Percentiles rank a stretch among this genome's conserved stretches.
phyloP scores from a whole-genome alignment of 2,888 invertebrate genomes.

The Leptothorax acervorum region DNA sequence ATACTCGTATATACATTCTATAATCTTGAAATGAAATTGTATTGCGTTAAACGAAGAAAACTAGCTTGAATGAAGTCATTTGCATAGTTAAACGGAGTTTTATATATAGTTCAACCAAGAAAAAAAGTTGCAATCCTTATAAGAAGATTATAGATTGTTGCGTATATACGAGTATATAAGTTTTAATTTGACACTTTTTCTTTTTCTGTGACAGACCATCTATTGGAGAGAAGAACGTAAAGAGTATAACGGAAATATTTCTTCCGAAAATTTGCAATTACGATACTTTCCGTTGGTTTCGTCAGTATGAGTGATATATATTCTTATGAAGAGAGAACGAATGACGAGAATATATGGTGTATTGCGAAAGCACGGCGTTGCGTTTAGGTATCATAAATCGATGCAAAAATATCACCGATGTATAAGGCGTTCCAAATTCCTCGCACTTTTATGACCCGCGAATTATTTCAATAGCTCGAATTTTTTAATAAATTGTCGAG shows the following conservation, averaged over 20 bases:
- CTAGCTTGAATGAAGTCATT: too few species aligned
- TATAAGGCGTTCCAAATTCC: conserved; percentile 17
- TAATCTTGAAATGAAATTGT: too few species aligned
- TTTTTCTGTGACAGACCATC: too few species aligned
- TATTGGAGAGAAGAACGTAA: neutral
- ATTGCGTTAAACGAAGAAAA: too few species aligned
- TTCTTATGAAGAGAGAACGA: neutral
- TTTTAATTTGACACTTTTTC: too few species aligned
- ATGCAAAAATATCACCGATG: conserved; percentile 13
- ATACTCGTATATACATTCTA: too few species aligned
- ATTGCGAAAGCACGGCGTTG: conserved; percentile 8
- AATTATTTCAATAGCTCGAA: conserved; percentile 5
- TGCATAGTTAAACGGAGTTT: too few species aligned
- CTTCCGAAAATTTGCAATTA: neutral
- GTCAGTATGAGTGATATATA: neutral
- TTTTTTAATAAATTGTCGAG: conserved; percentile 12
- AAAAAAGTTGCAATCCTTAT: too few species aligned
- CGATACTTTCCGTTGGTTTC: neutral
- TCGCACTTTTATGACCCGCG: conserved; percentile 11
- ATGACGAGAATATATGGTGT: neutral
- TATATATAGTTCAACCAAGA: too few species aligned
- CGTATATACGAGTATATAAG: too few species aligned
- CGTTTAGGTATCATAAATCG: conserved; percentile 3
- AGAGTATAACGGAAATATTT: neutral
- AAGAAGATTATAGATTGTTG: too few species aligned